Conservation (phyloP, 2,797 vertebrate genomes). For the Periparus ater region DNA sequence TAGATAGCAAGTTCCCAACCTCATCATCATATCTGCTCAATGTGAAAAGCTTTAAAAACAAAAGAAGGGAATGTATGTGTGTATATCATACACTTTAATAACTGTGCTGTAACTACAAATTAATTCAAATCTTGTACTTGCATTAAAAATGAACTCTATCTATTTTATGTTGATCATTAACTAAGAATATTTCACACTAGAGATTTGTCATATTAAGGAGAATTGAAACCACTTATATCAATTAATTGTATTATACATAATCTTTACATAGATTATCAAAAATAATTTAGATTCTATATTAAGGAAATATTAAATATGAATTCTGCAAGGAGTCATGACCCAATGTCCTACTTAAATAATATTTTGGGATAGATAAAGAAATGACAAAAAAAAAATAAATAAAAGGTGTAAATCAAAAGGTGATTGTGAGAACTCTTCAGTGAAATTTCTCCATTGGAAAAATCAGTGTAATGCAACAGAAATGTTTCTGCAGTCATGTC, state of each 20-base stretch:
- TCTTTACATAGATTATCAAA: constrained; percentile 83
- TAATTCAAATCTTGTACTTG: constrained; percentile 86
- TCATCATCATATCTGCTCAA: background rate
- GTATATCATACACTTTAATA: constrained; percentile 73
- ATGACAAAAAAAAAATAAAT: background rate
- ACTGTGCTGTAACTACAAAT: constrained; percentile 78
- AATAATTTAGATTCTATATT: constrained; percentile 81
- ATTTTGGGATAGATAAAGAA: background rate
- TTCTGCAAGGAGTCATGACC: constrained; percentile 59
- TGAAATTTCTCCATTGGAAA: background rate
- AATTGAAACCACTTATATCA: constrained; percentile 86
- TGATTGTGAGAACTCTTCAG: background rate
- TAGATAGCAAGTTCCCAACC: background rate
- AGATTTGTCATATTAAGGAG: constrained; percentile 86
- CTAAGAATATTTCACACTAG: constrained; percentile 85
- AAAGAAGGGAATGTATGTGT: constrained; percentile 10
- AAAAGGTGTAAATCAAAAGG: background rate
- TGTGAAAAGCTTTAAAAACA: constrained; percentile 37
- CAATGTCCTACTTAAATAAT: constrained; percentile 39
- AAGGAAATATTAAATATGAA: constrained; percentile 76
- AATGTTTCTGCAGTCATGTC: background rate
- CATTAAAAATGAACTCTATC: constrained; percentile 87
- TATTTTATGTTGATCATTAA: constrained; percentile 89
- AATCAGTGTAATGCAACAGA: background rate
- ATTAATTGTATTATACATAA: constrained; percentile 85